Base-by-base conservation (phyloP, 2,113 vertebrate species). In the Lonchura striata region DNA sequence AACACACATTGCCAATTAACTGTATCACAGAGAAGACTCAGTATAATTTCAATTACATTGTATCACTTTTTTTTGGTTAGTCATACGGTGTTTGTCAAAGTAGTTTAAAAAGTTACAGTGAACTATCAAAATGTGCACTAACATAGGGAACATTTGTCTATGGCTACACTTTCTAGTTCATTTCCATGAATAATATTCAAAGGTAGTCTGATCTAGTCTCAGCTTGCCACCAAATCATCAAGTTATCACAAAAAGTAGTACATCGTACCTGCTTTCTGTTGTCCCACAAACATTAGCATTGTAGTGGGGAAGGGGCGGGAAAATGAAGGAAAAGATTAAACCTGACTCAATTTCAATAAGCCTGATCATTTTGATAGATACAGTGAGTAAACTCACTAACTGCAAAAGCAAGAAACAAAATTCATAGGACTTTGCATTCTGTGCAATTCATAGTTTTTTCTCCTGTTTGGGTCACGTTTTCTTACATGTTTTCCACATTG, bases 141-240 rank as follows among this genome's bases (percentile, higher is more conserved):
- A 47, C 13, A 21, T 15, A 56, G 56, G 24, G 30, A 83, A 81
- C 0, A 0, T 66, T 44, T 37, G 5, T 68, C 23, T 7, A 2
- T 28, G 47, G 53, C 33, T 61, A 76, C 6, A 6, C 35, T 35
- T 94, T 22, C 13, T 30, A 82, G 35, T 27, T 81, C 1, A 44
- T 69, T 78, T 59, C 35, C 33, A 59, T 37, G 8, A 81, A 50
- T 20, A 70, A 81, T 54, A 90, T 4, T 63, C 44, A 39, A 52
- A 80, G 24, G 54, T 50, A 77, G 39, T 18, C 35, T 63, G 47
- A 13, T 33, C 59, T 63, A 3, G 49, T 71, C 84, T 85, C 66
- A 47, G 49, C 15, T 57, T 78, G 81, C 3, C 39, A 72, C 23
- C 31, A 68, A 79, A 78, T 18, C 33, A 47, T 14, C 57, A 72